Conservation (phyloP, 2,888 invertebrate genomes). For the Clistopyga incitator region DNA sequence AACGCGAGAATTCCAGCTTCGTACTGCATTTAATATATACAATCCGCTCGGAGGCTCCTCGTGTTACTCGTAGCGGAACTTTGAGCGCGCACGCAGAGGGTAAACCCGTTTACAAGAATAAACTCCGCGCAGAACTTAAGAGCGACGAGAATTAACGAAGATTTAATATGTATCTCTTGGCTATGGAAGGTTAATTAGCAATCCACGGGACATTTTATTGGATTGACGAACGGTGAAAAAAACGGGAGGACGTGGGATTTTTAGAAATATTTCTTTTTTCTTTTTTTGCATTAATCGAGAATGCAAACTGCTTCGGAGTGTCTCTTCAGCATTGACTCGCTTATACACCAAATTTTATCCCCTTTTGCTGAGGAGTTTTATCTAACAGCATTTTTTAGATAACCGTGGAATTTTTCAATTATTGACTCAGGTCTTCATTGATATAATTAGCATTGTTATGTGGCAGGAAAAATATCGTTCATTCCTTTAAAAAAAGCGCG, state of each 20-base stretch:
- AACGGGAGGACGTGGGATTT: not conserved
- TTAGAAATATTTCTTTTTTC: too few species aligned
- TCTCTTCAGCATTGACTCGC: not conserved
- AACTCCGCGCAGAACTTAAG: conserved; percentile 19
- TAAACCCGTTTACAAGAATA: conserved; percentile 36
- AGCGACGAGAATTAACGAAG: not conserved
- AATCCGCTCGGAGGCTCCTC: conserved; percentile 11
- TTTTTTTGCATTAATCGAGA: not conserved
- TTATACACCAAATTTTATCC: too few species aligned
- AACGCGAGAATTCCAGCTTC: conserved; percentile 1
- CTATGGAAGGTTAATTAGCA: conserved; percentile 11
- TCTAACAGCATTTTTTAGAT: not conserved
- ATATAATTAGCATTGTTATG: not conserved
- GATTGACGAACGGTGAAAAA: conserved; percentile 17
- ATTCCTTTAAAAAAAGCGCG: too few species aligned
- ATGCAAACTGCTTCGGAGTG: not conserved
- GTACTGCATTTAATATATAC: not conserved
- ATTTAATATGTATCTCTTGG: conserved; percentile 32
- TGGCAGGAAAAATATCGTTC: too few species aligned
- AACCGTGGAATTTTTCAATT: not conserved
- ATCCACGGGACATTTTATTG: conserved; percentile 18
- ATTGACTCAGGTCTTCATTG: not conserved
- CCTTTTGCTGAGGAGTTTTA: not conserved
- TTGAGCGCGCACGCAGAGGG: conserved; percentile 24
- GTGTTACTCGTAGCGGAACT: conserved; percentile 30